These are phyloP conservation scores for Neocrepidodera transversa DNA, from an alignment of 2,888 invertebrate genomes.

Conservation along the genomic window DNA sequence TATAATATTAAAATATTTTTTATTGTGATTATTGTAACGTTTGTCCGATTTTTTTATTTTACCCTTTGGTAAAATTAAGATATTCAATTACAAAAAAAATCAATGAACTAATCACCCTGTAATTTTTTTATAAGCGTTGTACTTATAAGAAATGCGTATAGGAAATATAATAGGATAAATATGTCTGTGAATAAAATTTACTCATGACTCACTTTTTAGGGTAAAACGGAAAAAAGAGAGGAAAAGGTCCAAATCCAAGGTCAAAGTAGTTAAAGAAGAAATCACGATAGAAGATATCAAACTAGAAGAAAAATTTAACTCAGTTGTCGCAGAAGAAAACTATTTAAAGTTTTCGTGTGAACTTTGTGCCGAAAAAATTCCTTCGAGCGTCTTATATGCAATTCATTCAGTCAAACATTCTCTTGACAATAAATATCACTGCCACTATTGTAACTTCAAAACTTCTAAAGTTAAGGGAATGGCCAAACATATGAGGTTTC, in stretches of 20 bases:
- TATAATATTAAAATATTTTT: no score
- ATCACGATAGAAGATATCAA: neutral
- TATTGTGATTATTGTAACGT: no score
- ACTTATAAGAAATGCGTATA: no score
- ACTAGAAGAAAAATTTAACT: no score
- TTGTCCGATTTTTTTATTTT: no score
- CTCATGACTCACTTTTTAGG: constrained; percentile 30
- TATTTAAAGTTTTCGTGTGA: constrained; percentile 58
- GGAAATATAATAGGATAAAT: neutral
- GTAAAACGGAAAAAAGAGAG: constrained; percentile 4
- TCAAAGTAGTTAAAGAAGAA: constrained; percentile 6
- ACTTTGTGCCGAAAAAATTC: constrained; percentile 64
- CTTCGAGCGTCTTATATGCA: constrained; percentile 52
- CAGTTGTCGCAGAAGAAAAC: constrained; percentile 48
- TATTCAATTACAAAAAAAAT: no score
- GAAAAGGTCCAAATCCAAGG: neutral
- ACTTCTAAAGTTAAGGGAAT: constrained; percentile 41
- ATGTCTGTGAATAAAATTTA: neutral
- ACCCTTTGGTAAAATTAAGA: no score
- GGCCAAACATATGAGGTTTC: constrained; percentile 42
- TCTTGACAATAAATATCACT: constrained; percentile 50
- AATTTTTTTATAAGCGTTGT: no score
- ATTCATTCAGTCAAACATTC: constrained; percentile 53
- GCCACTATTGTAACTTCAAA: constrained; percentile 53
- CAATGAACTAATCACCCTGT: no score